Base-by-base conservation (phyloP, 1,140 invertebrate species). In the Oedothorax gibbosus region DNA sequence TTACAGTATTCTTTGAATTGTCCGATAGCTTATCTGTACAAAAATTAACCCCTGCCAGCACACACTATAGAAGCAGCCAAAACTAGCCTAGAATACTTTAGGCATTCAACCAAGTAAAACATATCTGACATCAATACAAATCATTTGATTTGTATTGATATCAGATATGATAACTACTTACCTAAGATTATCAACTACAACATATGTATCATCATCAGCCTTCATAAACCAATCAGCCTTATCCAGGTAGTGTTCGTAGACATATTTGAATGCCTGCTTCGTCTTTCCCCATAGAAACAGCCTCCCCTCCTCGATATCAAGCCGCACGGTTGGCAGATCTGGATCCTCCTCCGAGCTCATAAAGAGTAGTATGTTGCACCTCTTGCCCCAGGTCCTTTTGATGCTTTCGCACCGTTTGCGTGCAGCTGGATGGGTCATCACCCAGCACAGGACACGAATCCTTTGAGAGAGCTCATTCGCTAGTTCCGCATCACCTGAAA, bases 281-380 rank as follows among this genome's bases (percentile, higher is more conserved):
- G 98, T 99, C 91, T 99, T 99, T n/a, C 94, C 95, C 96, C 97
- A 99, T 11, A 99, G 91, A 89, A 95, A 94, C 86, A 98, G 93
- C 68, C 97, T 91, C 2, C 97, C 97, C 90, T 99, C 98, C 12
- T 92, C 90, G 0, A 98, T 94, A 62, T 91, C 88, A 20, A 93
- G 87, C 60, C 89, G 90, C 51, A 92, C 87, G 10, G 90, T 87
- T 14, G 91, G 91, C 18, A 92, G 87, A 35, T 84, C 79, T 8
- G 88, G 78, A 90, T 92, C 89, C 91, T 93, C 91, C 78, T 90
- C 90, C 0, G 95, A 95, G 88, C 96, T 97, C 95, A 98, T 97
- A 87, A 98, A 98, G 0, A 98, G 88, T 1, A 97, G 88, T 83
- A 94, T 94, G 89, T 98, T 98, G 89, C 97, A 99, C 35, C 98